These are phyloP conservation scores for Poeciliopsis gracilis DNA, from an alignment of 2,797 vertebrate genomes.

Conservation along the genomic window DNA sequence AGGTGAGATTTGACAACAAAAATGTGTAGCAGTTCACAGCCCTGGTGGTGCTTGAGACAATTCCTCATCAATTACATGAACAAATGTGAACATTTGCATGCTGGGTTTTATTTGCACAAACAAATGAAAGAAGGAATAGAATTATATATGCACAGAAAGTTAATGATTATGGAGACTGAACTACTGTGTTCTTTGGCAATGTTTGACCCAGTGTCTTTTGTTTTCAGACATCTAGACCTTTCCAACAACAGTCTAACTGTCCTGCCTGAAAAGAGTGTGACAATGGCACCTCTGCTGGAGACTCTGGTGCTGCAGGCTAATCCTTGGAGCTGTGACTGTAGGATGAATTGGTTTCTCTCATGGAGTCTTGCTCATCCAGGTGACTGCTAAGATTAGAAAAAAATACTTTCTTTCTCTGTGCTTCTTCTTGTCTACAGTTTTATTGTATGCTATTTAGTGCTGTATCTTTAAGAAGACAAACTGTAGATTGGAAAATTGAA, in stretches of 20 bases:
- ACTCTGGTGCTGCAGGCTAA: slow-evolving; percentile 88
- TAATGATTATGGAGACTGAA: slow-evolving; percentile 1
- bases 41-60: not conserved
- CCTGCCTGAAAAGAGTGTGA: slow-evolving; percentile 79
- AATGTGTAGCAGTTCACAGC: not conserved
- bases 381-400: slow-evolving; percentile 52
- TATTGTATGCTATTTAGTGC: not conserved
- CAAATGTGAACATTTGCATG: not conserved
- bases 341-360: slow-evolving; percentile 83
- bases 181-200: not conserved
- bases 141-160: slow-evolving; percentile 10
- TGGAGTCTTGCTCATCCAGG: slow-evolving; percentile 86
- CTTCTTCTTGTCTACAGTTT: slow-evolving; percentile 1
- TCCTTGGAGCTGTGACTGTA: slow-evolving; percentile 92
- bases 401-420: not conserved
- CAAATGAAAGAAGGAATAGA: not conserved
- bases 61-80: not conserved
- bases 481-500: slow-evolving; percentile 5
- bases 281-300: slow-evolving; percentile 86
- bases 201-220: slow-evolving; percentile 21
- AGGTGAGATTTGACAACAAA: slow-evolving; percentile 62
- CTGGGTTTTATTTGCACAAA: not conserved
- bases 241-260: slow-evolving; percentile 88
- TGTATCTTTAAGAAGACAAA: slow-evolving; percentile 10
- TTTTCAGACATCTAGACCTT: slow-evolving; percentile 87